Base-by-base conservation (phyloP, 2,797 vertebrate species). In the Sciurus vulgaris region DNA sequence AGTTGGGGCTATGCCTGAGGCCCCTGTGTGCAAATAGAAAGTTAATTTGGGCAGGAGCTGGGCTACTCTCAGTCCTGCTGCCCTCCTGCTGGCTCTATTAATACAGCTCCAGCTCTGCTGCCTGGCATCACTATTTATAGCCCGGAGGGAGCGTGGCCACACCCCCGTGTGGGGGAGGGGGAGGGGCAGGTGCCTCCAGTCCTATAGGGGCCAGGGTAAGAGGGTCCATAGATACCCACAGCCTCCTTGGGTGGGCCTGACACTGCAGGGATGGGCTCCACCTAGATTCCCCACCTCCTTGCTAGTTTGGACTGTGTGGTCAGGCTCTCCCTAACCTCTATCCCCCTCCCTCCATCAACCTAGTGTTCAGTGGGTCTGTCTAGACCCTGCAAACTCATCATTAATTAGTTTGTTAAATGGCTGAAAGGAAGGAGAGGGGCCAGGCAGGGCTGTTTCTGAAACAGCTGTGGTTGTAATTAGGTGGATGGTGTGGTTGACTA, bases 111-210 rank as follows among this genome's bases (percentile, higher is more conserved):
- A 59, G 78, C 83, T 49, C 86, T 69, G 47, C 84, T 90, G 97
- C 96, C 93, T 94, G 97, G 89, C 89, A 97, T 92, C 95, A 82
- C 95, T 98, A 98, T 97, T 97, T 98, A 98, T 98, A 98, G 97
- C 84, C 76, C 35, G 59, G 65, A 95, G 89, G 91, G 91, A 54
- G 78, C 61, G 33, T 63, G 85, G 89, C 95, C 97, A 98, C 97
- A 90, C 97, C 97, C 94, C 93, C 97, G 26, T 33, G 1, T 67
- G 89, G 86, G 83, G 91, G 87, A 72, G 85, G 85, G 79, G 73
- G 73, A 85, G 94, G 82, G 78, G 56, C 81, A 69, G 89, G 89
- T 86, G 78, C 72, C 70, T 69, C 76, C 70, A n/a, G 4, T 41
- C 22, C 63, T 41, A 1, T 38, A 59, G 76, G 51, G 59, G 72